phyloP scores from a whole-genome alignment of 2,797 vertebrate genomes.

The Brachyalestes nurse region DNA sequence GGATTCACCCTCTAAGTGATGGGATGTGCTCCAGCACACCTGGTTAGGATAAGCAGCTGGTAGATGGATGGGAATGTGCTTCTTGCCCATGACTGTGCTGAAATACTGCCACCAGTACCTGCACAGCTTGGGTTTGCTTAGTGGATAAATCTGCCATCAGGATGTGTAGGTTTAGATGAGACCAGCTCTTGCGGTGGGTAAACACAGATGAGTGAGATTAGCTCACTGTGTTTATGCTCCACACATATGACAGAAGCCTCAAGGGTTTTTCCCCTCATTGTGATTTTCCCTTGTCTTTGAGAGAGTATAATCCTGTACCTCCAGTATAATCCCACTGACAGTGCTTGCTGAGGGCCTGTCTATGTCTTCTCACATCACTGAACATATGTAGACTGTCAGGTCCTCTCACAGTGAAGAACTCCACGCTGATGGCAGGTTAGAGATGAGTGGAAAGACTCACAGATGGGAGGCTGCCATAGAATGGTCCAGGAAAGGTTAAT shows the following conservation, averaged over 20 bases:
- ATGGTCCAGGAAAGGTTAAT: no score
- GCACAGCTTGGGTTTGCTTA: constrained; percentile 16
- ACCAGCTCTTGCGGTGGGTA: constrained; percentile 12
- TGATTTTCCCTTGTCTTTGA: constrained; percentile 38
- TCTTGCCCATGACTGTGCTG: neutral
- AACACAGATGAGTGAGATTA: constrained; percentile 31
- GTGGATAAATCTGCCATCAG: neutral
- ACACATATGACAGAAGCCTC: constrained; percentile 22
- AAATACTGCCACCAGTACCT: constrained; percentile 1
- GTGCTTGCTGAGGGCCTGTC: constrained; percentile 16
- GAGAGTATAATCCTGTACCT: constrained; percentile 38
- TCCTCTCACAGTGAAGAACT: neutral
- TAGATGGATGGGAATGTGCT: no score
- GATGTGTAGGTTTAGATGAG: neutral
- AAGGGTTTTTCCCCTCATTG: constrained; percentile 2
- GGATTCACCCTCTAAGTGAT: no score
- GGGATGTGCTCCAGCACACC: no score
- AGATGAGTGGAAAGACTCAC: neutral
- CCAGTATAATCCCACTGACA: constrained; percentile 48
- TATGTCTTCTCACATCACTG: neutral
- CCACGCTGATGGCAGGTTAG: neutral
- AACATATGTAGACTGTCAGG: neutral
- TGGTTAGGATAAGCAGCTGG: no score
- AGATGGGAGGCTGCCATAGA: neutral
- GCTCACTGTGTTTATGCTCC: constrained; percentile 7